These are phyloP conservation scores for Erethizon dorsatum DNA, from an alignment of 2,797 vertebrate species.

Conservation along the genomic window DNA sequence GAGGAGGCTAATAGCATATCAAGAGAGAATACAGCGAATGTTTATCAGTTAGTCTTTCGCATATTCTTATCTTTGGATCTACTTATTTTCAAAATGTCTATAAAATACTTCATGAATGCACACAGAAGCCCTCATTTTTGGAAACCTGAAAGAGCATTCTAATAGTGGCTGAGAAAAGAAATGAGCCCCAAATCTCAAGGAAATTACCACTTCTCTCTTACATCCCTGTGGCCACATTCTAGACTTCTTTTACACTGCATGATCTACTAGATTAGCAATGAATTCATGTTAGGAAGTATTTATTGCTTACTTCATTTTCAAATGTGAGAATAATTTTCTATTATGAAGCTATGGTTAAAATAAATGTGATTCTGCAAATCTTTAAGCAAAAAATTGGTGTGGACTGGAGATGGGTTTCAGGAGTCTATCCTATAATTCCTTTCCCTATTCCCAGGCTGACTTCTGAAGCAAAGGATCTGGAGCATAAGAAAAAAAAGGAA, in stretches of 20 bases:
- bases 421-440: no score
- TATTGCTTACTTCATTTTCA: not conserved
- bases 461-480: not conserved
- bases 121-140: not conserved
- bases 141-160: not conserved
- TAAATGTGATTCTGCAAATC: not conserved
- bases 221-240: not conserved
- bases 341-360: not conserved
- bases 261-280: not conserved
- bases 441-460: not conserved
- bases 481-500: not conserved
- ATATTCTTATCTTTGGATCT: not conserved
- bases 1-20: not conserved
- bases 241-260: not conserved
- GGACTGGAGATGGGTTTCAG: not conserved
- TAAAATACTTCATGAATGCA: not conserved
- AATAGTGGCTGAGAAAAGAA: not conserved
- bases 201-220: not conserved
- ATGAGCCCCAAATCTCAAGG: not conserved
- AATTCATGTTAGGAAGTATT: not conserved
- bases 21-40: slow-evolving; percentile 3
- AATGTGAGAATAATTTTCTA: not conserved
- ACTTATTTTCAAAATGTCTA: slow-evolving; percentile 3
- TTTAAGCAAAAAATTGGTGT: not conserved
- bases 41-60: not conserved